These are phyloP conservation scores for Antheraea mylitta DNA, from an alignment of 1,140 invertebrate species.

Conservation along the genomic window DNA sequence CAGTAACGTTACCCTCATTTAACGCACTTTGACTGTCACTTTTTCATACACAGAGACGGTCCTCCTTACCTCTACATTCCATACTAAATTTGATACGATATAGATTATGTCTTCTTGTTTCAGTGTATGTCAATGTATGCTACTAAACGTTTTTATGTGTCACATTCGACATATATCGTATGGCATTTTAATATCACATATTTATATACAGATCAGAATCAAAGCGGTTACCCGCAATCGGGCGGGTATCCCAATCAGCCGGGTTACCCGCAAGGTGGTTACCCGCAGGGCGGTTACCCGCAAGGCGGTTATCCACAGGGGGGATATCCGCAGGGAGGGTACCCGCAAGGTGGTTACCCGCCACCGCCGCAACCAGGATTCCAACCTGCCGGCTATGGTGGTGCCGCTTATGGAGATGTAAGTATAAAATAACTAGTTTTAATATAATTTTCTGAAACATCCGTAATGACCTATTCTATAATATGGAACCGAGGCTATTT, in stretches of 20 bases:
- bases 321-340: conserved; percentile 63
- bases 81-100: not conserved
- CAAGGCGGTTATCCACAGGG: conserved; percentile 67
- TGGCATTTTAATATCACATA: conserved; percentile 18
- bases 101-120: not conserved
- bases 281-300: conserved; percentile 53
- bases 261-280: conserved; percentile 70
- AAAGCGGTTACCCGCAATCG: conserved; percentile 50
- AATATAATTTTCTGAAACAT: no score
- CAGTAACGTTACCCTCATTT: no score
- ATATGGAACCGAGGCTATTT: no score
- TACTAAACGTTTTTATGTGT: not conserved
- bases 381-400: conserved; percentile 49
- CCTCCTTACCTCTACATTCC: no score
- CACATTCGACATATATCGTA: not conserved
- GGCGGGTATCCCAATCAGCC: conserved; percentile 55
- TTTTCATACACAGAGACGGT: no score
- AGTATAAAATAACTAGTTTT: conserved; percentile 12
- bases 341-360: conserved; percentile 65
- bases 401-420: conserved; percentile 56
- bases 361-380: conserved; percentile 63
- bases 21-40: no score
- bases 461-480: no score
- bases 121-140: not conserved
- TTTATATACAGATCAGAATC: conserved; percentile 45